Conservation (phyloP, 2,797 vertebrate genomes). For the Pseudomugil gertrudae region DNA sequence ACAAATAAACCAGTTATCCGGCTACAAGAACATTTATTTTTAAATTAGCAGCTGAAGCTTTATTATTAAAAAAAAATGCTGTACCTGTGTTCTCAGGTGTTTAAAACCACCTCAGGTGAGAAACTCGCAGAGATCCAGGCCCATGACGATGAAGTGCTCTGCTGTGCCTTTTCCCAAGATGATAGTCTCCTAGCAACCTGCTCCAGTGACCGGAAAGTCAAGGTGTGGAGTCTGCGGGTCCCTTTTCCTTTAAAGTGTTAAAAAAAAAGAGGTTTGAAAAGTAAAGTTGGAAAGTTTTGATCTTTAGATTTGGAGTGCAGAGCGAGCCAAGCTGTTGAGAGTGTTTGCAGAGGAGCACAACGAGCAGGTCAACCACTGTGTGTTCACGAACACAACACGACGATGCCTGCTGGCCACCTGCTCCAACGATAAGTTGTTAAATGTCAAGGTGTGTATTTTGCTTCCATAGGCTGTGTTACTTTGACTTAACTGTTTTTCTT, state of each 20-base stretch:
- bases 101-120: slow-evolving; percentile 92
- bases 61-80: neutral
- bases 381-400: slow-evolving; percentile 85
- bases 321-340: slow-evolving; percentile 79
- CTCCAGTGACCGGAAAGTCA: slow-evolving; percentile 92
- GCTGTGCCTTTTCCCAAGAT: slow-evolving; percentile 92
- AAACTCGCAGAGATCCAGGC: slow-evolving; percentile 87
- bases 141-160: slow-evolving; percentile 94
- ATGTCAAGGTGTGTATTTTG: slow-evolving; percentile 85
- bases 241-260: neutral
- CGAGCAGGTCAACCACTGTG: slow-evolving; percentile 93
- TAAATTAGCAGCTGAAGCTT: neutral
- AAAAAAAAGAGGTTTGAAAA: neutral
- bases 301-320: slow-evolving; percentile 88
- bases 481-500: too few relatives aligned
- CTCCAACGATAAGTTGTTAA: slow-evolving; percentile 87
- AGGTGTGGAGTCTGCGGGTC: slow-evolving; percentile 74
- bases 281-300: neutral
- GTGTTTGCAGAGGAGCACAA: slow-evolving; percentile 88
- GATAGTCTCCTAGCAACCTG: slow-evolving; percentile 91
- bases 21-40: neutral
- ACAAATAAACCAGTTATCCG: too few relatives aligned
- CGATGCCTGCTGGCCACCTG: slow-evolving; percentile 90
- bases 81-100: slow-evolving; percentile 81
- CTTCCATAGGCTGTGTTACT: neutral